Conservation (phyloP, 2,113 vertebrate genomes). For the Clinocottus analis region DNA sequence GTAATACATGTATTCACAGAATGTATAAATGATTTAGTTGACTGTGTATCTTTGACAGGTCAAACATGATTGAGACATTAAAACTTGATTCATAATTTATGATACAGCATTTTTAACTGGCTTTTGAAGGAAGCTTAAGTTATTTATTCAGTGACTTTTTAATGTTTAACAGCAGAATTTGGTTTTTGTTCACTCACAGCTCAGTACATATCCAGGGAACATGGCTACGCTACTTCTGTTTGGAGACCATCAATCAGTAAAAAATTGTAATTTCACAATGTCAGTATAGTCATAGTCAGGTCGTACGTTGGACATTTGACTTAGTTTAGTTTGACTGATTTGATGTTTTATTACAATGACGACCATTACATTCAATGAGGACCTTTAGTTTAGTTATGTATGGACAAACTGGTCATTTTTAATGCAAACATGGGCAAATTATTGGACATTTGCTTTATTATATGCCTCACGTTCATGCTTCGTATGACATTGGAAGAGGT, state of each 20-base stretch:
- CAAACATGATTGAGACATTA: background rate
- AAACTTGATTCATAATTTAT: background rate
- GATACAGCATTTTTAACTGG: background rate
- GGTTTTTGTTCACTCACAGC: background rate
- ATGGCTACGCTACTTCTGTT: background rate
- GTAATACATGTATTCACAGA: background rate
- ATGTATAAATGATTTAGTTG: background rate
- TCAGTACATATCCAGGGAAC: background rate
- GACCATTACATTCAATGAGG: background rate
- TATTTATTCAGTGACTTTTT: background rate
- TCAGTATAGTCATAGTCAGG: background rate
- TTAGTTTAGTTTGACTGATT: too few species aligned
- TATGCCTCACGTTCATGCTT: background rate
- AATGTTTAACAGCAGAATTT: slow-evolving; percentile 2
- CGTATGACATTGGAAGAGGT: background rate
- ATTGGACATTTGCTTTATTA: background rate
- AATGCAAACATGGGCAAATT: background rate
- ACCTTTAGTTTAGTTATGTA: background rate
- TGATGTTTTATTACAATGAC: background rate
- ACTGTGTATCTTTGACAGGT: background rate
- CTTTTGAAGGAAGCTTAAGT: background rate
- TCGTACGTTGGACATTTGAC: too few species aligned
- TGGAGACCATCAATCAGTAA: background rate
- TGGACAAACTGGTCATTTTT: background rate
- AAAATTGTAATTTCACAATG: background rate